Percentiles rank a stretch among this genome's conserved stretches.
These are phyloP conservation scores for Lacerta agilis DNA, from an alignment of 2,797 vertebrate genomes.

Conservation along the genomic window DNA sequence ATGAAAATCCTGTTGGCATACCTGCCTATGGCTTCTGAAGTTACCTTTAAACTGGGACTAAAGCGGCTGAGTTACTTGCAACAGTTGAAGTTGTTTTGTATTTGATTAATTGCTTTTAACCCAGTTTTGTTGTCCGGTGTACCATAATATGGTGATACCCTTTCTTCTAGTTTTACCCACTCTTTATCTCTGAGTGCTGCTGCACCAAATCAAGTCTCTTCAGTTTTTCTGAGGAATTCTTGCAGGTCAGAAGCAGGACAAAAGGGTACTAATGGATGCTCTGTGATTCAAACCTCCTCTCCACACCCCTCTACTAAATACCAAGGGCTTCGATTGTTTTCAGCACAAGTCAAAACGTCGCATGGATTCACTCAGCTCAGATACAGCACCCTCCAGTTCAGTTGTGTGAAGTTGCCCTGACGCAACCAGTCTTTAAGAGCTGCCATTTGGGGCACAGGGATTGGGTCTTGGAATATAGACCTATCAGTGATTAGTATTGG, in stretches of 20 bases:
- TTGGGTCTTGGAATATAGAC: not conserved
- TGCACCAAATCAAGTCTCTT: not conserved
- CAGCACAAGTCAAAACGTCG: not conserved
- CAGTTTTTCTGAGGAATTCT: constrained; percentile 13
- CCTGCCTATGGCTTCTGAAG: not conserved
- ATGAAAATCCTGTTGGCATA: too few relatives aligned
- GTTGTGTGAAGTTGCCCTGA: not conserved
- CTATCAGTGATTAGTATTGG: not conserved
- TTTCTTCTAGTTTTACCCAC: not conserved
- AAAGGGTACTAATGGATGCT: constrained; percentile 38
- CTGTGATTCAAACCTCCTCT: not conserved
- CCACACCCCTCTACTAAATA: not conserved
- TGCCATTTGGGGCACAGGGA: not conserved
- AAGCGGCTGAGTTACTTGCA: not conserved
- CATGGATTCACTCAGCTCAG: not conserved
- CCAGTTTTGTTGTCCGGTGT: not conserved
- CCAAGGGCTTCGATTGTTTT: constrained; percentile 16
- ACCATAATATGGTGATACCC: too few relatives aligned
- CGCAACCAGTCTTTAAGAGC: not conserved
- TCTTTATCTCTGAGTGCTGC: not conserved
- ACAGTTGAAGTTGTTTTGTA: not conserved
- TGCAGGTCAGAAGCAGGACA: constrained; percentile 30
- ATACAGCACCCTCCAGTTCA: too few relatives aligned
- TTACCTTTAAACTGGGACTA: not conserved
- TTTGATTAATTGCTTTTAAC: not conserved